These are phyloP conservation scores for Smithornis capensis DNA, from an alignment of 2,113 vertebrate species.

Conservation along the genomic window DNA sequence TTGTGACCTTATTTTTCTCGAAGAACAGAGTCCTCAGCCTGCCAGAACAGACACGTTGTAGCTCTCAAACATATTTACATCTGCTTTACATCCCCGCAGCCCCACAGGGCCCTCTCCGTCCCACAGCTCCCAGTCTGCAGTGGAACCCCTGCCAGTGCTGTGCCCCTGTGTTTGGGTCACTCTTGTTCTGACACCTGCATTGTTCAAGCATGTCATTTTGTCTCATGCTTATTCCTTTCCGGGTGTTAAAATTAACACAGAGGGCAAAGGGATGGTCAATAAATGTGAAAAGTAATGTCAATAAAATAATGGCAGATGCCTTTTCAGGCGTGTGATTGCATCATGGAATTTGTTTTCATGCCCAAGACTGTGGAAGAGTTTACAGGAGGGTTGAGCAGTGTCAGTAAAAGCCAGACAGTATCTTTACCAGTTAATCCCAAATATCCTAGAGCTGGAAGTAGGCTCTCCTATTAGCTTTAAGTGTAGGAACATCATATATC, in stretches of 20 bases:
- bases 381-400: not conserved
- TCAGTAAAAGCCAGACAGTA: not conserved
- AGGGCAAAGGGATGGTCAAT: not conserved
- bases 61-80: not conserved
- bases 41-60: not conserved
- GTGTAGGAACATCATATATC: not conserved
- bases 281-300: not conserved
- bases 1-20: not conserved
- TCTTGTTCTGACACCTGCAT: not conserved
- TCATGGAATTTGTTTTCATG: not conserved
- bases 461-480: not conserved
- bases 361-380: not conserved
- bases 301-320: not conserved
- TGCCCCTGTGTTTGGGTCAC: not conserved
- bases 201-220: not conserved
- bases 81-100: not conserved
- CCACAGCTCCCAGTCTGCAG: not conserved
- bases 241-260: not conserved
- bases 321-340: not conserved
- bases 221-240: not conserved
- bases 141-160: rapidly evolving
- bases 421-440: not conserved
- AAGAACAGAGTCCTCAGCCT: not conserved
- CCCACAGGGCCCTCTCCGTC: not conserved
- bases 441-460: not conserved